A percentile compares a stretch with the other conserved stretches of the same genome.
phyloP scores from a whole-genome alignment of 2,888 invertebrate species.

The Sycophila texana region DNA sequence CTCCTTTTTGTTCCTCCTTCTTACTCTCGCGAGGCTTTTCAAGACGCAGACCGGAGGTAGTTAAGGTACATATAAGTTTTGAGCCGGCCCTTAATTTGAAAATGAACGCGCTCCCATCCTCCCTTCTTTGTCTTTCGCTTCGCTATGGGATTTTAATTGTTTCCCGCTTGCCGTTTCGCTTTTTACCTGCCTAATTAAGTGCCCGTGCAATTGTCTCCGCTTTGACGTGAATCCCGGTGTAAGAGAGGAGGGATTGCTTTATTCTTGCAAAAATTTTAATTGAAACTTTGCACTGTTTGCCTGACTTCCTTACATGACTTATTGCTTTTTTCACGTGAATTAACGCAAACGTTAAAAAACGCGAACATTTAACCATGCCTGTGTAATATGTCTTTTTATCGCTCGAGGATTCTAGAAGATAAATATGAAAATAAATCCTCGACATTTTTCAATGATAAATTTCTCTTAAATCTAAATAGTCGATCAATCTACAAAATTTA shows the following conservation, averaged over 20 bases:
- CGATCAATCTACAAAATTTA: too few relatives aligned
- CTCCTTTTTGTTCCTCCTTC: neutral
- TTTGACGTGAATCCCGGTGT: conserved; percentile 4
- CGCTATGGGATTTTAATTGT: conserved; percentile 55
- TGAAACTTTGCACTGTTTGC: conserved; percentile 3
- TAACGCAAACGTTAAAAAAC: too few relatives aligned
- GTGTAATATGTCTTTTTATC: too few relatives aligned
- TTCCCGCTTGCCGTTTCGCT: conserved; percentile 39
- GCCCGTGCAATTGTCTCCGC: conserved; percentile 28
- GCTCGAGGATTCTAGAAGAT: too few relatives aligned
- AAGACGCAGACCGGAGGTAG: conserved; percentile 41
- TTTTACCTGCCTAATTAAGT: conserved; percentile 53
- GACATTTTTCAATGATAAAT: too few relatives aligned
- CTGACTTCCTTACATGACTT: too few relatives aligned
- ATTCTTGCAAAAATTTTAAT: conserved; percentile 14
- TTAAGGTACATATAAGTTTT: conserved; percentile 30
- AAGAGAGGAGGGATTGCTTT: conserved; percentile 11
- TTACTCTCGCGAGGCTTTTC: conserved; percentile 51
- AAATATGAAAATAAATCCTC: too few relatives aligned
- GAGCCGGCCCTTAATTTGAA: conserved; percentile 45
- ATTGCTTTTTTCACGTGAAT: too few relatives aligned
- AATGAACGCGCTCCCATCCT: conserved; percentile 46
- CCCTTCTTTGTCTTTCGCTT: conserved; percentile 53
- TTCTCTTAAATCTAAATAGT: too few relatives aligned
- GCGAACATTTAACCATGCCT: too few relatives aligned